Evolutionary conservation across 2,888 invertebrate genomes (phyloP).

Genomic region (Andrena praecox): DNA sequence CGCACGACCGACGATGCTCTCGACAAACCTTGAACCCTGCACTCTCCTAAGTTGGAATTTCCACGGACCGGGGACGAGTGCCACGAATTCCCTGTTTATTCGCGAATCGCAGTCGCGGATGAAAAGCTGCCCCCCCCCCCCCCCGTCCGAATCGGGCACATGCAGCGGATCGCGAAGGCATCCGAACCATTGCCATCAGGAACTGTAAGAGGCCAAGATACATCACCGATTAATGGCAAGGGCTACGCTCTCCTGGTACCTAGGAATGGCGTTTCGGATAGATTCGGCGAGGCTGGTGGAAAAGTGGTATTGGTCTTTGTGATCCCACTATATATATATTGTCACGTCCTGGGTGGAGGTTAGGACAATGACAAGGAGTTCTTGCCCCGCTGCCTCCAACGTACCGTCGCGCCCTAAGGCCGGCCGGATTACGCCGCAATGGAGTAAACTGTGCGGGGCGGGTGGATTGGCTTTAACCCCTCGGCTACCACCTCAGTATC

Average conservation of each 20-base stretch:
- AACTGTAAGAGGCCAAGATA: constrained; percentile 24
- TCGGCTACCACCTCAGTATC: no score
- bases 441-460: no score
- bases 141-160: constrained; percentile 21
- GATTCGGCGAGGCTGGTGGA: no score
- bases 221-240: constrained; percentile 6
- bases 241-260: neutral
- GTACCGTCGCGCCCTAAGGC: no score
- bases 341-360: no score
- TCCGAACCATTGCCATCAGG: constrained; percentile 1
- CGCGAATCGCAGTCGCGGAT: constrained; percentile 24
- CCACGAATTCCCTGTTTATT: constrained; percentile 18
- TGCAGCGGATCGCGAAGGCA: constrained; percentile 11
- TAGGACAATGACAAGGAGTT: no score
- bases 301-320: no score
- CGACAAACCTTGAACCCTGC: constrained; percentile 69
- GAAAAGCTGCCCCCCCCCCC: constrained; percentile 26
- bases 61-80: constrained; percentile 11
- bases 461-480: no score
- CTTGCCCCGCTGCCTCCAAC: no score
- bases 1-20: constrained; percentile 61
- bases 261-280: neutral
- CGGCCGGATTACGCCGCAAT: no score
- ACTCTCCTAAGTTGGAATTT: constrained; percentile 50
- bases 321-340: no score